phyloP scores from a whole-genome alignment of 2,888 invertebrate species.

The Leucophenga maculata region DNA sequence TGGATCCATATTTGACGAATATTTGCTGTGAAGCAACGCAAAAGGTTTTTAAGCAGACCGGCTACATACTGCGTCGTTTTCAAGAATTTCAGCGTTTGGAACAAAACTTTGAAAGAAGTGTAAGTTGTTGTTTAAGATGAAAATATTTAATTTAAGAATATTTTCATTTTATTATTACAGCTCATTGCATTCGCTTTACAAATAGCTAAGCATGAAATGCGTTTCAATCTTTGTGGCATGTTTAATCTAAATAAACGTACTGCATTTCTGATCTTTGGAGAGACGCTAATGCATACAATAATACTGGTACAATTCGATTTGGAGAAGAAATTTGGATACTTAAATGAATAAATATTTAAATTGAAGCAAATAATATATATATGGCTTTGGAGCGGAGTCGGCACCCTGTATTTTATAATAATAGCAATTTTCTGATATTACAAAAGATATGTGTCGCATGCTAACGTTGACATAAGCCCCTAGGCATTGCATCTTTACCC shows the following conservation, averaged over 20 bases:
- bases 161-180: too few relatives aligned
- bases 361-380: neutral
- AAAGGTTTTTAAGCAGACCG: neutral
- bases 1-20: slow-evolving; percentile 4
- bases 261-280: neutral
- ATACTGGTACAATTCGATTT: slow-evolving; percentile 16
- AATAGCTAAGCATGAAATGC: neutral
- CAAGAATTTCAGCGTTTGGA: neutral
- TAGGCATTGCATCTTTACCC: neutral
- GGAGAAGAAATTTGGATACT: neutral
- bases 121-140: neutral
- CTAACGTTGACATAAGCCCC: too few relatives aligned
- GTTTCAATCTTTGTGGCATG: neutral
- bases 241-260: neutral
- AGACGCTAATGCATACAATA: neutral
- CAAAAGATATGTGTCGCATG: too few relatives aligned
- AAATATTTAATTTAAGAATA: neutral
- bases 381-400: too few relatives aligned
- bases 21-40: slow-evolving; percentile 6
- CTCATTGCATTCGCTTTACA: neutral
- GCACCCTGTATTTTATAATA: too few relatives aligned
- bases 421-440: too few relatives aligned
- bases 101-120: slow-evolving; percentile 6
- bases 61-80: neutral
- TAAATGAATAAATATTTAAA: neutral